Evolutionary conservation across 2,797 vertebrate species (phyloP).

Genomic region (Psittacula derbiana): DNA sequence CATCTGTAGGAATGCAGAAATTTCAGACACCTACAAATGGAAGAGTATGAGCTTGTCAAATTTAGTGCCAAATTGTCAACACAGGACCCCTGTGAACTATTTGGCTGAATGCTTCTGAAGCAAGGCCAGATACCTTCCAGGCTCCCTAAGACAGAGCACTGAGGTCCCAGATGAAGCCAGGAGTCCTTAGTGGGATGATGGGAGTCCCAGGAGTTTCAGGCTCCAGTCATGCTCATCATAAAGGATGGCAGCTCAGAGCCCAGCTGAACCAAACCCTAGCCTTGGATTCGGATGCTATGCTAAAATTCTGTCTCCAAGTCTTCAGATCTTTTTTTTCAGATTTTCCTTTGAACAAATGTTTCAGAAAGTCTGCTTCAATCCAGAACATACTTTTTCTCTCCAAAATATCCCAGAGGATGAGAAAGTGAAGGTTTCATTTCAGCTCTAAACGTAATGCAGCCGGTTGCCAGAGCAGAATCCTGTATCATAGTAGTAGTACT

Average conservation of each 20-base stretch:
- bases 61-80: not conserved
- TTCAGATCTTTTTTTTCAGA: not conserved
- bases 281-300: not conserved
- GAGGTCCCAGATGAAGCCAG: not conserved
- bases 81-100: not conserved
- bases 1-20: not conserved
- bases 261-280: not conserved
- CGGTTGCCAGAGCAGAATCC: not conserved
- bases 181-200: not conserved
- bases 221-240: not conserved
- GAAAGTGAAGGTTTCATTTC: not conserved
- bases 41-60: not conserved
- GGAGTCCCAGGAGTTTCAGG: not conserved
- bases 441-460: not conserved
- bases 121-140: not conserved
- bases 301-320: not conserved
- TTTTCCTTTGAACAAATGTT: not conserved
- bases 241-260: not conserved
- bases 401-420: not conserved
- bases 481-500: not conserved
- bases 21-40: not conserved
- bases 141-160: not conserved
- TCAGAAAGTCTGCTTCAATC: not conserved
- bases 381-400: not conserved
- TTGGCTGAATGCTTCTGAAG: not conserved